phyloP scores from a whole-genome alignment of 2,888 invertebrate species.

The Hipparchia sbordonii region DNA sequence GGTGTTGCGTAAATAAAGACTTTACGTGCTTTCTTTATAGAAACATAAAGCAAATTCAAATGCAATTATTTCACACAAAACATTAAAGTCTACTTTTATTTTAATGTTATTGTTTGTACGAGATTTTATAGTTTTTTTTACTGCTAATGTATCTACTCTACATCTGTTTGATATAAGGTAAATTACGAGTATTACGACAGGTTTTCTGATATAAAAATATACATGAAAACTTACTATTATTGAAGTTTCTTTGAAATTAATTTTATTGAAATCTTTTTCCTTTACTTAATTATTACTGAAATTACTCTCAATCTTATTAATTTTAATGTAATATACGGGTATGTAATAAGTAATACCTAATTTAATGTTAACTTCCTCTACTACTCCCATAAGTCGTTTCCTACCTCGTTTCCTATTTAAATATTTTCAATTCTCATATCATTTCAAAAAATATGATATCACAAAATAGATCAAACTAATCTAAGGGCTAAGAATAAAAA shows the following conservation, averaged over 20 bases:
- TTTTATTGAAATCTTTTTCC: too few relatives aligned
- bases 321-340: too few relatives aligned
- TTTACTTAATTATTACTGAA: too few relatives aligned
- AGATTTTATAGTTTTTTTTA: constrained; percentile 1
- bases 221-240: not conserved
- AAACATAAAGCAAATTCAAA: constrained; percentile 29
- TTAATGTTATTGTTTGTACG: constrained; percentile 10
- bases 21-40: constrained; percentile 15
- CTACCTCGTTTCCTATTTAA: too few relatives aligned
- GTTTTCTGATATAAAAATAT: not conserved
- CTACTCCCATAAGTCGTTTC: too few relatives aligned
- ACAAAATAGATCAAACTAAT: too few relatives aligned
- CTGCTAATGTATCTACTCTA: not conserved
- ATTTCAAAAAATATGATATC: too few relatives aligned
- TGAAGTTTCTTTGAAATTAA: too few relatives aligned
- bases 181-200: not conserved
- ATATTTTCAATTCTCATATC: too few relatives aligned
- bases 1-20: constrained; percentile 12
- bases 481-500: constrained; percentile 25
- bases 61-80: constrained; percentile 19
- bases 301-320: too few relatives aligned
- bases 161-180: not conserved
- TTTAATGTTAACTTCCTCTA: too few relatives aligned
- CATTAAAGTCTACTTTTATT: constrained; percentile 23
- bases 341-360: too few relatives aligned